Evolutionary conservation across 2,113 vertebrate genomes (phyloP).

Genomic region (Ophiodon elongatus): DNA sequence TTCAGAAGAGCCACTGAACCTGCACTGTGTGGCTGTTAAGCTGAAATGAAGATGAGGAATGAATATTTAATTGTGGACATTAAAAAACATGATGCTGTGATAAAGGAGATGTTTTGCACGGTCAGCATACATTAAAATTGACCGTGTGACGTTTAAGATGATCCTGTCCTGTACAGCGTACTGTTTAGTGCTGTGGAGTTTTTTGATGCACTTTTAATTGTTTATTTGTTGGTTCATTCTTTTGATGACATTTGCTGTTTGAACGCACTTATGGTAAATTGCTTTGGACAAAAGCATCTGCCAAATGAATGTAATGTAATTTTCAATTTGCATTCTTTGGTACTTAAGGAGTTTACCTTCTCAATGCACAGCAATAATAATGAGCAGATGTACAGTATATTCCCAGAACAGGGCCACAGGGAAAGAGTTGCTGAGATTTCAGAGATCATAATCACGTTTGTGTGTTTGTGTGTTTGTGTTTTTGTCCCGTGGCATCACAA

Average conservation of each 20-base stretch:
- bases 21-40: background rate
- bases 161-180: background rate
- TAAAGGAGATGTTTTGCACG: conserved; percentile 6
- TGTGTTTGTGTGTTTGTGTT: conserved; percentile 27
- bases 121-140: background rate
- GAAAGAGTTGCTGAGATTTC: background rate
- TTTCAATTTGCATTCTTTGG: background rate
- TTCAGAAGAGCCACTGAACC: background rate
- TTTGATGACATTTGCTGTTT: background rate
- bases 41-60: background rate
- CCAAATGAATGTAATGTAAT: background rate
- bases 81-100: background rate
- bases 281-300: background rate
- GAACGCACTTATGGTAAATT: background rate
- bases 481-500: conserved; percentile 30
- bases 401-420: background rate
- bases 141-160: background rate
- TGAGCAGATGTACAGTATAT: background rate
- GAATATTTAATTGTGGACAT: conserved; percentile 18
- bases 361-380: background rate
- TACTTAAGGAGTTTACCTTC: background rate
- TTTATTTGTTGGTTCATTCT: background rate
- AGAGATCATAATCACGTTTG: conserved; percentile 32
- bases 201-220: conserved; percentile 1
- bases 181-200: background rate